Base-by-base conservation (phyloP, 2,888 invertebrate genomes). In the Diadegma fenestrale region DNA sequence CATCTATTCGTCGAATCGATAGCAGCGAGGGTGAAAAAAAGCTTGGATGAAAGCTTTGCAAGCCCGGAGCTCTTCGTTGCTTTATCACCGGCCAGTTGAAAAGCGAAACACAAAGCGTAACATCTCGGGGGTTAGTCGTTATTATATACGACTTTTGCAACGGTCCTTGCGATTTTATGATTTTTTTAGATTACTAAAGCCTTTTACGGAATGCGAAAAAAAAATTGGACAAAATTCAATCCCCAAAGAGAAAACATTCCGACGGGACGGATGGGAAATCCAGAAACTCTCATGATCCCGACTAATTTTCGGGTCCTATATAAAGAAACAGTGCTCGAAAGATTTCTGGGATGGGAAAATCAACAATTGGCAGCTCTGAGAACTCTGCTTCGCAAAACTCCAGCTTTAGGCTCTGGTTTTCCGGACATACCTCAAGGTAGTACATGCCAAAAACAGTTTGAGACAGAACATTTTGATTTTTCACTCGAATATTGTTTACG, bases 1-100 rank as follows among this genome's bases (percentile, higher is more conserved):
- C n/a, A 63, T 26, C 26, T 6, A 43, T 73, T 73, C 58, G 12
- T 51, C 17, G 22, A 26, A 61, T 73, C 61, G 58, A 61, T 48
- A 69, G 19, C 48, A 14, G n/a, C n/a, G 37, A 37, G 58, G 58
- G 58, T 26, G 14, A 58, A 58, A 58, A 37, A 58, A 26, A 26
- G 41, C 41, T 41, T 33, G 66, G 8, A 41, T 41, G 66, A 66
- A 41, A 30, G 30, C 48, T 69, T 69, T 19, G 17, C 26, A 68
- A 45, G 7, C 10, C 4, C 6, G 19, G 12, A 69, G n/a, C 30
- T n/a, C 48, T 48, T 48, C n/a, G 48, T 17, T 51, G 45, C 30
- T 51, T 41, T 66, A 41, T 41, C 66, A 43, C 19, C 14, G 14
- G 33, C 51, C 51, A n/a, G 37, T 54, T 37, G 33, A 51, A 71